Conservation (phyloP, 2,888 invertebrate species). For the Himalopsyche kuldschensis region DNA sequence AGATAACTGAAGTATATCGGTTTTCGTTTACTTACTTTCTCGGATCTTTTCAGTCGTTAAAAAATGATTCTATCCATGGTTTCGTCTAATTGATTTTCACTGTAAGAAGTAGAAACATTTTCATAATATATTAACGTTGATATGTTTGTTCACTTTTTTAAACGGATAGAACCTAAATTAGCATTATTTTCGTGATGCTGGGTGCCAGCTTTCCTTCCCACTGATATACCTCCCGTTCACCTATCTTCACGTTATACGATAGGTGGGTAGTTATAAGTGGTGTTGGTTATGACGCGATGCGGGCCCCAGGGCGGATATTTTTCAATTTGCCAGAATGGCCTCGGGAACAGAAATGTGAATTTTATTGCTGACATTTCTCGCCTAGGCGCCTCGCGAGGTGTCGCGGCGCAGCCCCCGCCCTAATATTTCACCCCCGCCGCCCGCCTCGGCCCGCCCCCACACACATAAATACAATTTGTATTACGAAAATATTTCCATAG, state of each 20-base stretch:
- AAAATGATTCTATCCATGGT: too few relatives aligned
- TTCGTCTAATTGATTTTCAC: too few relatives aligned
- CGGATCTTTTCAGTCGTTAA: too few relatives aligned
- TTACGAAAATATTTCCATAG: slow-evolving; percentile 17
- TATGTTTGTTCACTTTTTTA: too few relatives aligned
- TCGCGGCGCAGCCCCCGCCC: slow-evolving; percentile 9
- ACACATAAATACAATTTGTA: slow-evolving; percentile 34
- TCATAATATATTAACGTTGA: too few relatives aligned
- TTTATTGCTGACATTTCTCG: slow-evolving; percentile 40
- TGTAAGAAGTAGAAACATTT: too few relatives aligned
- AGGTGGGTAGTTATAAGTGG: not conserved
- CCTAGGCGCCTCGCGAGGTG: slow-evolving; percentile 36
- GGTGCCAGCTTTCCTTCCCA: not conserved
- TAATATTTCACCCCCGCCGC: slow-evolving; percentile 1
- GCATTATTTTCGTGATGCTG: not conserved
- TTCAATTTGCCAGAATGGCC: slow-evolving; percentile 57
- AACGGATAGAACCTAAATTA: not conserved
- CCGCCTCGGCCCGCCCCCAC: not conserved
- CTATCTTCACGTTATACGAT: not conserved
- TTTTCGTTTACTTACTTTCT: too few relatives aligned
- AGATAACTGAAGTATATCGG: too few relatives aligned
- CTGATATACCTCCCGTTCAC: not conserved
- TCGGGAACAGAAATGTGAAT: slow-evolving; percentile 40
- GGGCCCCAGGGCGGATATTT: slow-evolving; percentile 50
- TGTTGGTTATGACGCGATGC: slow-evolving; percentile 48